These are phyloP conservation scores for Deladenus siricidicola DNA, from an alignment of 2,888 invertebrate species.

Conservation along the genomic window DNA sequence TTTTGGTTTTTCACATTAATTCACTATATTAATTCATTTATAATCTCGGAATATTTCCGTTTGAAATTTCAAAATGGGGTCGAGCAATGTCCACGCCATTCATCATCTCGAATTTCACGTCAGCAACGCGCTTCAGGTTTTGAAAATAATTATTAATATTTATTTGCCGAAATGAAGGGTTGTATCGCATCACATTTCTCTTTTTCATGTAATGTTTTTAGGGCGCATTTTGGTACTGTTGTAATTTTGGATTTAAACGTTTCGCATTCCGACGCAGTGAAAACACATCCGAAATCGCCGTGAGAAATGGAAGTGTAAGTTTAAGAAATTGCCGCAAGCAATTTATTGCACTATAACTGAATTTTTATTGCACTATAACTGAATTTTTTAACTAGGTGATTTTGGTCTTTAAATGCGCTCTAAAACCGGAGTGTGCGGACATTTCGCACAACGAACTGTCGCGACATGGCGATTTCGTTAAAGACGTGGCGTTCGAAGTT, in stretches of 20 bases:
- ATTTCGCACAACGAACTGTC: constrained; percentile 68
- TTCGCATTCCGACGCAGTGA: constrained; percentile 34
- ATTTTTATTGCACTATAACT: background rate
- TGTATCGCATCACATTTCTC: background rate
- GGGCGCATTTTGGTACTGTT: constrained; percentile 48
- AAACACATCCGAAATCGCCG: constrained; percentile 29
- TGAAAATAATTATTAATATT: background rate
- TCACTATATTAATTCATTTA: too few relatives aligned
- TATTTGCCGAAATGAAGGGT: too few relatives aligned
- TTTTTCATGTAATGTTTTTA: constrained; percentile 20
- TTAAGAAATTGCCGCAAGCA: too few relatives aligned
- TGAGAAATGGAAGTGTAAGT: constrained; percentile 40
- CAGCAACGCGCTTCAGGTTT: constrained; percentile 41
- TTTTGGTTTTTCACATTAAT: too few relatives aligned
- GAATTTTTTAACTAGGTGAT: too few relatives aligned
- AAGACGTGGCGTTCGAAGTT: constrained; percentile 71
- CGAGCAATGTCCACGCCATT: constrained; percentile 20
- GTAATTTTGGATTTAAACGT: constrained; percentile 42
- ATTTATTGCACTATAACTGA: background rate
- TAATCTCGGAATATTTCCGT: too few relatives aligned
- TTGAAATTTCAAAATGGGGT: too few relatives aligned
- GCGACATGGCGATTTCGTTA: constrained; percentile 88
- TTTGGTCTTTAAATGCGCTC: constrained; percentile 81
- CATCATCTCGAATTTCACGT: constrained; percentile 45
- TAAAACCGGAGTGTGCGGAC: constrained; percentile 65